phyloP scores from a whole-genome alignment of 2,797 vertebrate species.

The Karalla daura region DNA sequence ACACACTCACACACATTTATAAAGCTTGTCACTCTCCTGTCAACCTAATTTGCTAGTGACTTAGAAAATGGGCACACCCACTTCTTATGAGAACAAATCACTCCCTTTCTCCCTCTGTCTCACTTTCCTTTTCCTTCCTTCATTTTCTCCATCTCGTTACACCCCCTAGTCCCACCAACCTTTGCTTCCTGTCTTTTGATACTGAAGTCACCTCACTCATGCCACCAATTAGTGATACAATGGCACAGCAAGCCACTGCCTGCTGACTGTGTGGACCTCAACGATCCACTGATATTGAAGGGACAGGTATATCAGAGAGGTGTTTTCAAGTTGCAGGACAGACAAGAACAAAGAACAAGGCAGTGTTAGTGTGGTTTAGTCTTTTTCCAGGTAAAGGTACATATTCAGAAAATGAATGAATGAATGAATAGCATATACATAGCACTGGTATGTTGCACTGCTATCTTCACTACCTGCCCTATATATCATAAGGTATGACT shows the following conservation, averaged over 20 bases:
- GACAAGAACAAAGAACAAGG: neutral
- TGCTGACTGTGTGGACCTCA: constrained; percentile 66
- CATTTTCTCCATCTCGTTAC: constrained; percentile 54
- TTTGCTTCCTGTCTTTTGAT: constrained; percentile 80
- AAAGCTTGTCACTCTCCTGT: constrained; percentile 64
- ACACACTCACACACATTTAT: constrained; percentile 34
- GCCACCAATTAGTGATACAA: constrained; percentile 82
- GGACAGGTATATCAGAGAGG: constrained; percentile 43
- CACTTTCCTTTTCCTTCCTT: constrained; percentile 43
- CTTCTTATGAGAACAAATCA: constrained; percentile 74
- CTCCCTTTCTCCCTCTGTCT: constrained; percentile 41
- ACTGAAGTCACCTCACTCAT: constrained; percentile 73
- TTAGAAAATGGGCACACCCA: constrained; percentile 65
- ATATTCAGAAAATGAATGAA: too few relatives aligned
- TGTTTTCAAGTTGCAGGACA: constrained; percentile 19
- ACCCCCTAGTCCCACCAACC: constrained; percentile 37
- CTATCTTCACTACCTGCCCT: too few relatives aligned
- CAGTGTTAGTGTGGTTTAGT: too few relatives aligned
- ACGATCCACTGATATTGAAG: constrained; percentile 52
- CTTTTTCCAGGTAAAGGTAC: too few relatives aligned
- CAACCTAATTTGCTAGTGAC: constrained; percentile 71
- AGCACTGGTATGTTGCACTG: too few relatives aligned
- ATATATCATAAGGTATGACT: too few relatives aligned
- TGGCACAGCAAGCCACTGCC: constrained; percentile 66
- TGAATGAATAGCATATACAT: too few relatives aligned